Evolutionary conservation across 2,888 invertebrate genomes (phyloP), one percentile per base, ranked within the genome.

Genomic region (Tethea ocularis): DNA sequence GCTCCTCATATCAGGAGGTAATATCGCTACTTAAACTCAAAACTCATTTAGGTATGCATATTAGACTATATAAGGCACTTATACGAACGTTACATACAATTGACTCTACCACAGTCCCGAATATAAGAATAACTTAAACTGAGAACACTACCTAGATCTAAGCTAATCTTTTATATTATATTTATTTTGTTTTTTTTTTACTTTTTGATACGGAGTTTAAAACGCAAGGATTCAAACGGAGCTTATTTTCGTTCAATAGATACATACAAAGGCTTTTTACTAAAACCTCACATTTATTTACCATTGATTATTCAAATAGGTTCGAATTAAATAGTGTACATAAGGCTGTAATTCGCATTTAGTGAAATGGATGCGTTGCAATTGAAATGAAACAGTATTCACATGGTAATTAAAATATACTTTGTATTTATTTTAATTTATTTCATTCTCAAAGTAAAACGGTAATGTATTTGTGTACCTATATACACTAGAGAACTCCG

Each of bases 401-500:
- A 46, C 46, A 20, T 15, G 46, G 46, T 46, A 46, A 46, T 46
- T 46, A 46, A 46, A 20, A 46, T 46, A 46, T 10, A 46, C 46
- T 46, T 46, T 46, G 46, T 46, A 46, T 20, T 46, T 46, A 46
- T 46, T 46, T 46, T 20, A 46, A 46, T 46, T 46, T 10, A 46
- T 46, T 46, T 46, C 46, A 20, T 46, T 46, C 46, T 46, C 46
- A 46, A 46, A 46, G 46, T 46, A 20, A 46, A 46, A 46, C 46
- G 17, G 20, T 20, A 10, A 46, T 46, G 46, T 6, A 6, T 46
- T 17, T 46, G 46, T 46, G 15, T 46, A n/a, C n/a, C n/a, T n/a
- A n/a, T n/a, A n/a, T n/a, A 17, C 17, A 46, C 10, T 46, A 10
- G 15, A n/a, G 15, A 2, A 15, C 17, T 2, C 13, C 20, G 20